Conservation (phyloP, 1,140 invertebrate species). For the Lasioglossum baleicum region DNA sequence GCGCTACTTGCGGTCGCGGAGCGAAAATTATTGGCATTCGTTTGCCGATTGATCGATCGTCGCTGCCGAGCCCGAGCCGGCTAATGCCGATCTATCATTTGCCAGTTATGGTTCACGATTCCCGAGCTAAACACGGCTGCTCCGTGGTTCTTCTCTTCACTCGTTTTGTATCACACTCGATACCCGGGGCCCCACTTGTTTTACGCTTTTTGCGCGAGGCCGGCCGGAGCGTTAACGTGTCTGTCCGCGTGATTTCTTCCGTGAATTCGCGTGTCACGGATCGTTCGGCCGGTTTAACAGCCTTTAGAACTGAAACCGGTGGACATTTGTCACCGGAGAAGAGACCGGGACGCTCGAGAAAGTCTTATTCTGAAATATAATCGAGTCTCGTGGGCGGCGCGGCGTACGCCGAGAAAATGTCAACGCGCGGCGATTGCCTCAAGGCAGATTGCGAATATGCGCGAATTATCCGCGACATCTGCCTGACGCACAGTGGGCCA, state of each 20-base stretch:
- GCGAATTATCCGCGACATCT: slow-evolving; percentile 20
- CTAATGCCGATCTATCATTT: slow-evolving; percentile 19
- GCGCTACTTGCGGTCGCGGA: slow-evolving; percentile 7
- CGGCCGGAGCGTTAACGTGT: background rate
- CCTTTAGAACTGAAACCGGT: too few species aligned
- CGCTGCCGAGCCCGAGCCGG: background rate
- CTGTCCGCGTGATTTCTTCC: background rate
- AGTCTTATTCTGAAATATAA: background rate
- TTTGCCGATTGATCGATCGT: slow-evolving; percentile 21
- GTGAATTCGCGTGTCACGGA: background rate
- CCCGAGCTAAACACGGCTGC: background rate
- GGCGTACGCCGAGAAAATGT: background rate
- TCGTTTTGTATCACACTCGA: background rate
- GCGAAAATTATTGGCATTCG: slow-evolving; percentile 32
- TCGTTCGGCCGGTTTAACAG: too few species aligned
- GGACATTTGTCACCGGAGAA: too few species aligned
- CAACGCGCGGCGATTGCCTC: slow-evolving; percentile 19
- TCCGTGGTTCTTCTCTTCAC: background rate
- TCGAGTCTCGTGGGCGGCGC: background rate
- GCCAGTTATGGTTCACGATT: slow-evolving; percentile 23
- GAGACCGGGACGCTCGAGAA: too few species aligned
- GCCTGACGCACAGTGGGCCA: too few species aligned
- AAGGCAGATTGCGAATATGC: slow-evolving; percentile 22
- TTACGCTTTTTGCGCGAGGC: background rate
- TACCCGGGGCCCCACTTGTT: background rate